Percentiles rank a stretch among this genome's conserved stretches.
Evolutionary conservation across 2,113 vertebrate genomes (phyloP).

Genomic region (Bostrychus sinensis): DNA sequence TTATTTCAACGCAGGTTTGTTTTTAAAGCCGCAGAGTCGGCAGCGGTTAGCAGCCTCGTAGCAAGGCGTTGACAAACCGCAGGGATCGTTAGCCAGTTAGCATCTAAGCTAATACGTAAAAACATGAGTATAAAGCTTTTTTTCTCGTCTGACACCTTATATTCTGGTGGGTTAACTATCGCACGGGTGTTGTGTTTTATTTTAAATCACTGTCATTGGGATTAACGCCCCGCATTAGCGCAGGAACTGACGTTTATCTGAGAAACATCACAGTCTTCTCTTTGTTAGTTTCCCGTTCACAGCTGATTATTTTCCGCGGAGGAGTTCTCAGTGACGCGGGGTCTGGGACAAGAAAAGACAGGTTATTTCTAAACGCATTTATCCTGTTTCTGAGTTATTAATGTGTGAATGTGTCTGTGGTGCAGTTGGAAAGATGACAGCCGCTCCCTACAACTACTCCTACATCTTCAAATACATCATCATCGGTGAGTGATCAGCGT

Average conservation of each 20-base stretch:
- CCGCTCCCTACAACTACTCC: slow-evolving; percentile 98
- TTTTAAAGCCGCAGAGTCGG: neutral
- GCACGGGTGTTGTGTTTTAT: neutral
- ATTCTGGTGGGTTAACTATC: neutral
- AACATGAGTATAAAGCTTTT: neutral
- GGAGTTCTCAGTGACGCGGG: neutral
- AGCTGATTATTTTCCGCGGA: neutral
- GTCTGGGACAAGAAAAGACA: neutral
- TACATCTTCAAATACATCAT: slow-evolving; percentile 99
- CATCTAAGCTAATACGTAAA: neutral
- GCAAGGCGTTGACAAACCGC: slow-evolving; percentile 7
- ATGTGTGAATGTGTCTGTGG: slow-evolving; percentile 4
- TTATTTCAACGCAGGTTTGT: neutral
- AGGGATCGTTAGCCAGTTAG: neutral
- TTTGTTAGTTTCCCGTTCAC: neutral
- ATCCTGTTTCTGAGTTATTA: neutral
- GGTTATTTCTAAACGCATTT: neutral
- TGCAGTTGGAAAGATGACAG: slow-evolving; percentile 91
- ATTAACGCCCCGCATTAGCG: neutral
- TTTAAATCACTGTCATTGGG: neutral
- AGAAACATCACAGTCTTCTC: neutral
- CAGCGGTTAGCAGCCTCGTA: neutral
- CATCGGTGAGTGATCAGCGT: slow-evolving; percentile 90
- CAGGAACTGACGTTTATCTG: neutral
- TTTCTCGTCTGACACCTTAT: too few species aligned